Evolutionary conservation across 2,888 invertebrate species (phyloP), one percentile per base, ranked within the genome.

Genomic region (Amiota mariae): DNA sequence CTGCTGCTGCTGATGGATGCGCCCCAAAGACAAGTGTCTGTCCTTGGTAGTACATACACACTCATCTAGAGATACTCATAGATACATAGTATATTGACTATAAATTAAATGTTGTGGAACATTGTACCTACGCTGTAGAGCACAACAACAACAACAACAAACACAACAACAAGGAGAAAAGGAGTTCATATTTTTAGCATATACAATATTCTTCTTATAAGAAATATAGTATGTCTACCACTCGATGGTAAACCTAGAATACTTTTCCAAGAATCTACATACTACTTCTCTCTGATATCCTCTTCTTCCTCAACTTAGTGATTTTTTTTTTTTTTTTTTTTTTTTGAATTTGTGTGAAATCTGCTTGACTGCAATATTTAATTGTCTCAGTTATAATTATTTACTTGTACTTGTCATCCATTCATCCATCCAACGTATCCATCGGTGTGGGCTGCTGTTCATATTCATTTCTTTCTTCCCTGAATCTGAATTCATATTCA

Each of bases 171-270:
- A 36, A 36, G 24, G 24, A 36, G 36, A 36, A 36, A 36, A 36
- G 36, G 36, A 59, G 59, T 59, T 63, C 36, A 68, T 68, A 68
- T 68, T 68, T 68, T 68, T 67, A 67, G 67, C 47, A 15, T 15
- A 66, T 1, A n/a, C n/a, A n/a, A 66, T 6, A 54, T 11, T 57
- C 15, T 2, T 15, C 10, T 15, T 20, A 59, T 15, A 18, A 59
- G 15, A 59, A 59, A 18, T 20, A 18, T 57, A n/a, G 57, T 57
- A n/a, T 20, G 18, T 59, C 59, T 20, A n/a, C 20, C 6, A 12
- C 20, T 59, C 20, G 20, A 10, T 9, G 20, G 48, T 18, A 15
- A 24, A 24, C 24, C 24, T 24, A 24, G 24, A 24, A 24, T 66
- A 48, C 46, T 66, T 51, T 68, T 68, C 67, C 67, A 68, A 68